Base-by-base conservation (phyloP, 2,888 invertebrate species). In the Magallana nippona region DNA sequence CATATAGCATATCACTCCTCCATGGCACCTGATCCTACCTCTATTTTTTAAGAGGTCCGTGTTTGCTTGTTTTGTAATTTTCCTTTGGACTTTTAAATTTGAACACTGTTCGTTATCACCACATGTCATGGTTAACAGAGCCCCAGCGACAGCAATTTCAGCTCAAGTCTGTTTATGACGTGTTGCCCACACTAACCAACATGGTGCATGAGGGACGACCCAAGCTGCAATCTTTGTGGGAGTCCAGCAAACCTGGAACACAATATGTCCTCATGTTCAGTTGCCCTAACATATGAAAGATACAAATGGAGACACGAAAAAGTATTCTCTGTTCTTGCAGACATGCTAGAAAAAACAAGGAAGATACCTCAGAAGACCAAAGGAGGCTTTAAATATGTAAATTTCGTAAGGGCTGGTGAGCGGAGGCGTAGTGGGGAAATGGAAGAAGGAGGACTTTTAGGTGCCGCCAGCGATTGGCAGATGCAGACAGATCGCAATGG, bases 231-330 rank as follows among this genome's bases (percentile, higher is more conserved):
- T 55, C 78, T 85, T 56, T 86, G 86, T 81, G 71, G 82, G 15
- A 85, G 78, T 58, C 81, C 58, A 82, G 82, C 71, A n/a, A 81
- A 83, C 78, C 56, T 85, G 44, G 81, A 84, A 27, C 82, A 86
- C 58, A 57, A 83, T 0, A n/a, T 86, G 55, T 86, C 79, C 19
- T 80, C 81, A 10, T 85, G 82, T 78, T 77, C 44, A 55, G 81
- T 60, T 32, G 84, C 82, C 22, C 58, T 85, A 27, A 84, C 79
- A 56, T 56, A 85, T 56, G 77, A 82, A 32, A 19, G 77, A 44
- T 86, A 83, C 77, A 79, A 55, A 57, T 78, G 77, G 83, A 44
- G 78, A 44, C 62, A 32, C 2, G 62, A 84, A 60, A 63, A 79
- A 27, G 79, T 86, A 15, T 32, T 85, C n/a, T 10, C 19, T 22